Conservation (phyloP, 2,797 vertebrate species). For the Sebastiscus albofasciatus region DNA sequence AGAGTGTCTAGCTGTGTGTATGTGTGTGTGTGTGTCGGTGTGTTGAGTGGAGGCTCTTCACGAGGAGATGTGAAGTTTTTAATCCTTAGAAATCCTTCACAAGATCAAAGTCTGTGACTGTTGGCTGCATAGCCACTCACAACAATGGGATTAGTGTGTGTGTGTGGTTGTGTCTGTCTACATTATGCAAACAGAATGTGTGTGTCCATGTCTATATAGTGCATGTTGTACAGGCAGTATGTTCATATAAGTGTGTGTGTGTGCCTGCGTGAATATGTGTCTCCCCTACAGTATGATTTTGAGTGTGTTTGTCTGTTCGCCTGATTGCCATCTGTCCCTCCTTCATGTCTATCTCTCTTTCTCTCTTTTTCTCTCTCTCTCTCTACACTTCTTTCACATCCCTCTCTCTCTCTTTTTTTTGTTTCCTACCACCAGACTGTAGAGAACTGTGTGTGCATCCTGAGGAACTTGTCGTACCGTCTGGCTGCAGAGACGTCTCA, state of each 20-base stretch:
- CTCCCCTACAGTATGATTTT: not conserved
- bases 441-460: slow-evolving; percentile 99
- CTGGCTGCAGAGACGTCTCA: slow-evolving; percentile 98
- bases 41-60: slow-evolving; percentile 36
- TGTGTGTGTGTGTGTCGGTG: not conserved
- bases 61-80: slow-evolving; percentile 55
- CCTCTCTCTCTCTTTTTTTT: not conserved
- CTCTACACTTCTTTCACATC: not conserved
- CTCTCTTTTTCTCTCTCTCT: not conserved
- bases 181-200: slow-evolving; percentile 7
- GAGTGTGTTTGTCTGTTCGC: not conserved
- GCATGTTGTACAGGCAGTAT: not conserved
- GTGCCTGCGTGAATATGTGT: not conserved
- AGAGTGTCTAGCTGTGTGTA: not conserved
- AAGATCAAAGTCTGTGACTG: slow-evolving; percentile 76
- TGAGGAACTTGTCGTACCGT: slow-evolving; percentile 99
- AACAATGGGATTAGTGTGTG: slow-evolving; percentile 71
- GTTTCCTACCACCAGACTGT: slow-evolving; percentile 85
- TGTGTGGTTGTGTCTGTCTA: slow-evolving; percentile 9
- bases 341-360: not conserved
- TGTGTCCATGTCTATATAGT: not conserved
- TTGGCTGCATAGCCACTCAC: slow-evolving; percentile 66
- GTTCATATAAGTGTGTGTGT: not conserved
- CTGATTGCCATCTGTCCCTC: slow-evolving; percentile 14
- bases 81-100: slow-evolving; percentile 75